A percentile compares a stretch with the other conserved stretches of the same genome.
These are phyloP conservation scores for Anableps anableps DNA, from an alignment of 2,797 vertebrate species.

Conservation along the genomic window DNA sequence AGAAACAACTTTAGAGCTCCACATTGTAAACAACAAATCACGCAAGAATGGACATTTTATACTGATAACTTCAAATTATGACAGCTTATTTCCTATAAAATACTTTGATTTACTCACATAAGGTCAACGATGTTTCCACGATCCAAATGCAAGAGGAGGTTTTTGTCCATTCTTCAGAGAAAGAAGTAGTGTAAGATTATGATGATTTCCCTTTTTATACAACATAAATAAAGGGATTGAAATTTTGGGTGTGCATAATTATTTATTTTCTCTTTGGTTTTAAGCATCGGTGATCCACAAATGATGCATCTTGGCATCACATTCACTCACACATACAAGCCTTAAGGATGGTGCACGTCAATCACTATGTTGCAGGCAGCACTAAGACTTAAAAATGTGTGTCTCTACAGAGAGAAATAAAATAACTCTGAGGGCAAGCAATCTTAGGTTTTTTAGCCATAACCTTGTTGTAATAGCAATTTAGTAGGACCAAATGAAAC, in stretches of 20 bases:
- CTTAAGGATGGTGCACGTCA: background rate
- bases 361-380: background rate
- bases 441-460: background rate
- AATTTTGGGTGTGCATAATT: background rate
- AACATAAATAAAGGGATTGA: slow-evolving; percentile 13
- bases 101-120: slow-evolving; percentile 2
- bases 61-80: background rate
- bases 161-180: background rate
- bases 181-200: background rate
- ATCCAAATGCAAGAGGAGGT: background rate
- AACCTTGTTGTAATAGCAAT: background rate
- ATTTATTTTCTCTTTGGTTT: background rate
- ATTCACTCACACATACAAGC: background rate
- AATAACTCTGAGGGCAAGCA: background rate
- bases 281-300: background rate
- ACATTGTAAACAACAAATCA: background rate
- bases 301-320: background rate
- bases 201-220: background rate
- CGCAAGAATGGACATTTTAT: background rate
- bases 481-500: background rate
- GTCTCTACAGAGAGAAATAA: background rate
- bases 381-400: background rate
- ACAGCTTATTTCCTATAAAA: background rate
- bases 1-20: background rate
- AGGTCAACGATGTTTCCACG: background rate